A percentile compares a stretch with the other conserved stretches of the same genome.
phyloP scores from a whole-genome alignment of 2,113 vertebrate genomes.

The Melospiza georgiana region DNA sequence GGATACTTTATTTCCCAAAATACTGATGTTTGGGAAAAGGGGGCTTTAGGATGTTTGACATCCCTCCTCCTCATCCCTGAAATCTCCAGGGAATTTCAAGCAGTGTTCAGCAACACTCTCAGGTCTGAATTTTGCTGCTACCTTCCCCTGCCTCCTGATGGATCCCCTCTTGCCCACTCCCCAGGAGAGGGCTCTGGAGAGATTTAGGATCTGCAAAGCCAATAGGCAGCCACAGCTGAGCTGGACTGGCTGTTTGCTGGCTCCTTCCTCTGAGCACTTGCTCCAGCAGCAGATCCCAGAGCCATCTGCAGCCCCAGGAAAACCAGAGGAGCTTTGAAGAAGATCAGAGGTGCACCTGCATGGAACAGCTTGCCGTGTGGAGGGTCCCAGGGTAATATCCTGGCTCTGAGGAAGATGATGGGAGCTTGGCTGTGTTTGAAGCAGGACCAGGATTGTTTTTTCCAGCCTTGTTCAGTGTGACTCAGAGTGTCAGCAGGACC shows the following conservation, averaged over 20 bases:
- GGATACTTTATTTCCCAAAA: neutral
- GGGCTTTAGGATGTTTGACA: neutral
- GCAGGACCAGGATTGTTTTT: neutral
- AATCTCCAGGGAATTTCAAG: neutral
- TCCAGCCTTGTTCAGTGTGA: neutral
- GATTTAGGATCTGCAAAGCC: neutral
- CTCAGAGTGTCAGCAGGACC: neutral
- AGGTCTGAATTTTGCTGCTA: neutral
- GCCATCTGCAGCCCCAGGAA: neutral
- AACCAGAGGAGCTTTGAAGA: neutral
- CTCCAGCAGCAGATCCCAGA: neutral
- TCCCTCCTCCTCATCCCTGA: neutral
- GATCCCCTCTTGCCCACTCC: neutral
- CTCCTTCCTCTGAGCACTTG: neutral
- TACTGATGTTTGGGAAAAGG: neutral
- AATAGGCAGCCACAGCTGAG: neutral
- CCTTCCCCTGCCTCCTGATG: neutral
- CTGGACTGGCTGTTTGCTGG: neutral
- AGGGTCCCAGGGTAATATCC: neutral
- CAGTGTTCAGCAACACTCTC: neutral
- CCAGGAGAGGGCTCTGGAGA: neutral
- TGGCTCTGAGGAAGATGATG: neutral
- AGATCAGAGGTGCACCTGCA: neutral
- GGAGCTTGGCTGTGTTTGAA: neutral
- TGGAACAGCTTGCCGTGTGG: fast-evolving